These are phyloP conservation scores for Acrobasis repandana DNA, from an alignment of 2,888 invertebrate species.

Conservation along the genomic window DNA sequence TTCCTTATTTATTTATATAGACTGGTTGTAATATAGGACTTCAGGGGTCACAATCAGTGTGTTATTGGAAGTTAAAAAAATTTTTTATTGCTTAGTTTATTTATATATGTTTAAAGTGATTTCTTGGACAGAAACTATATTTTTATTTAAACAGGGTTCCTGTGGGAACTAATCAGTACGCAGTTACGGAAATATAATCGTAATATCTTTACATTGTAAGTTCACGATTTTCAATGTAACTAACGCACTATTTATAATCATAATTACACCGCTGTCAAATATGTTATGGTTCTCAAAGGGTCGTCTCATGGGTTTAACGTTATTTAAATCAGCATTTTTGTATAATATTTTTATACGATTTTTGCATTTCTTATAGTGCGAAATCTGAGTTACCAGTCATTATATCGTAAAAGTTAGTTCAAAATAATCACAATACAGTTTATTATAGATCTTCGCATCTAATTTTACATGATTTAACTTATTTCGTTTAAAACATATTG, in stretches of 20 bases:
- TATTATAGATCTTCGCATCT: not conserved
- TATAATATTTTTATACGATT: not conserved
- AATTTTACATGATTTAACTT: not conserved
- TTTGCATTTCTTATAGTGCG: slow-evolving; percentile 3
- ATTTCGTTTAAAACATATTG: not conserved
- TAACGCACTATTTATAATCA: slow-evolving; percentile 75
- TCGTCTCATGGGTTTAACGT: slow-evolving; percentile 31
- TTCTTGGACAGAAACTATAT: not conserved
- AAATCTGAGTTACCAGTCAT: slow-evolving; percentile 14
- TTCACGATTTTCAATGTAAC: slow-evolving; percentile 69
- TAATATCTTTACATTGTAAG: slow-evolving; percentile 49
- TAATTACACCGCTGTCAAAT: slow-evolving; percentile 57
- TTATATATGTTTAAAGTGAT: not conserved
- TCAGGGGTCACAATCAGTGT: too few relatives aligned
- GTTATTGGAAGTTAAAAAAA: too few relatives aligned
- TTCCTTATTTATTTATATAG: too few relatives aligned
- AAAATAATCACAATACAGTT: slow-evolving; percentile 24
- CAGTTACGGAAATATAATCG: slow-evolving; percentile 43
- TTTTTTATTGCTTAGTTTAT: not conserved
- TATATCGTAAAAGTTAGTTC: slow-evolving; percentile 21
- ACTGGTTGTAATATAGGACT: too few relatives aligned
- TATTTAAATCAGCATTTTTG: not conserved
- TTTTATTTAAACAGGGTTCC: not conserved
- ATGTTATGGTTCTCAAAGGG: slow-evolving; percentile 43
- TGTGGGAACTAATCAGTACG: slow-evolving; percentile 25